phyloP scores from a whole-genome alignment of 2,113 vertebrate genomes.

The Dendropsophus ebraccatus region DNA sequence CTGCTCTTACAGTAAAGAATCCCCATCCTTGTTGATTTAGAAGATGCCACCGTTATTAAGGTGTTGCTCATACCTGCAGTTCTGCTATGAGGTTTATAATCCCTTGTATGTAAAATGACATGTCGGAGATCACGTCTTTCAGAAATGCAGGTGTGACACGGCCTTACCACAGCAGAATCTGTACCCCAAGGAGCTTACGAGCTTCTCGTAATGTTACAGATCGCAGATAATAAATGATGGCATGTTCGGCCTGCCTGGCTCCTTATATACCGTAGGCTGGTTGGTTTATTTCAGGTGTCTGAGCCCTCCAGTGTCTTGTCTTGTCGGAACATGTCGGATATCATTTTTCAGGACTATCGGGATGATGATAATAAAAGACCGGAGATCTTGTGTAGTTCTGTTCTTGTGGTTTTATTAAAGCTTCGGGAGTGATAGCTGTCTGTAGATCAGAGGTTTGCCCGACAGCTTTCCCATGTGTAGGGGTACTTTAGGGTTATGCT shows the following conservation, averaged over 20 bases:
- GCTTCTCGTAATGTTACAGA: not conserved
- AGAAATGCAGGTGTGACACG: conserved; percentile 5
- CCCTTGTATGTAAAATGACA: not conserved
- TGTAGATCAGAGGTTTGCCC: too few species aligned
- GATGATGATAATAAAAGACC: not conserved
- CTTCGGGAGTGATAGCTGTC: too few species aligned
- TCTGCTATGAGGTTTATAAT: not conserved
- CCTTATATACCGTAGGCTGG: not conserved
- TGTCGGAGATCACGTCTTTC: not conserved
- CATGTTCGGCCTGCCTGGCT: not conserved
- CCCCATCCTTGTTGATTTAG: too few species aligned
- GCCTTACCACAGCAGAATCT: not conserved
- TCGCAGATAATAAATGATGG: conserved; percentile 20
- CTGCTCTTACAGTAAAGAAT: too few species aligned
- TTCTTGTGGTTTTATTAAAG: not conserved
- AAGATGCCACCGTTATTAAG: too few species aligned
- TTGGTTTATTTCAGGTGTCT: conserved; percentile 32
- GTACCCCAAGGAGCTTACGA: conserved; percentile 13
- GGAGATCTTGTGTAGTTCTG: not conserved
- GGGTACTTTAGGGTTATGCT: too few species aligned
- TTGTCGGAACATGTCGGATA: not conserved
- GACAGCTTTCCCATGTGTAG: too few species aligned
- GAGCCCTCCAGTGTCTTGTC: not conserved
- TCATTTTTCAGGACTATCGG: not conserved
- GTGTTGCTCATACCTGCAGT: not conserved